These are phyloP conservation scores for Australoheros facetus DNA, from an alignment of 2,797 vertebrate genomes.

Conservation along the genomic window DNA sequence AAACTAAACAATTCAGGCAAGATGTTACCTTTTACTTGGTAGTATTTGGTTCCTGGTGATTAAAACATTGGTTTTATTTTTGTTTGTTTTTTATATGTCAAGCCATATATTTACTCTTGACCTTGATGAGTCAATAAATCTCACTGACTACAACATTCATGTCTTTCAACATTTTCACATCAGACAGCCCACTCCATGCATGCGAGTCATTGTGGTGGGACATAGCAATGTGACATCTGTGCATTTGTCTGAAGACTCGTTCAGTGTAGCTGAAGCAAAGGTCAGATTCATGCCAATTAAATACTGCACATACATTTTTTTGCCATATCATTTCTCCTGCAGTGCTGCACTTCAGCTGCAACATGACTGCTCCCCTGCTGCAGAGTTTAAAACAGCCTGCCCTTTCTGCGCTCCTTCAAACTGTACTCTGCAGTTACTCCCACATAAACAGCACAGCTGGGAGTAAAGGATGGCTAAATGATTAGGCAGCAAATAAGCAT, in stretches of 20 bases:
- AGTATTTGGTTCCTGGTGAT: neutral
- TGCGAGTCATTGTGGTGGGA: constrained; percentile 18
- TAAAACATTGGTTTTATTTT: neutral
- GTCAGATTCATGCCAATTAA: constrained; percentile 24
- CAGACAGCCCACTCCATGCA: neutral
- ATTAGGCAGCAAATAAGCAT: constrained; percentile 56
- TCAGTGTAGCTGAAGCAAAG: neutral
- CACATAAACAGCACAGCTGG: constrained; percentile 41
- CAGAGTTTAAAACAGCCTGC: constrained; percentile 17
- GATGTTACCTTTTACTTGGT: neutral
- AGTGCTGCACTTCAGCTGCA: constrained; percentile 32
- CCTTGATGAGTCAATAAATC: neutral
- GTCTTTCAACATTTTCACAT: neutral
- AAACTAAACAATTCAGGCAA: neutral
- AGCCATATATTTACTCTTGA: neutral
- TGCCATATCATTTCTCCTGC: constrained; percentile 29
- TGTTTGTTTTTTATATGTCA: neutral
- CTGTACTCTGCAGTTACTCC: constrained; percentile 35
- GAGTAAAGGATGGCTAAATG: constrained; percentile 49
- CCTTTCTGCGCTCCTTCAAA: neutral
- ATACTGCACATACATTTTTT: neutral
- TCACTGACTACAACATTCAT: neutral
- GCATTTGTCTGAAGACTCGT: constrained; percentile 11
- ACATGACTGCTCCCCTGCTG: constrained; percentile 45
- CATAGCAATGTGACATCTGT: constrained; percentile 23